Conservation (phyloP, 2,888 invertebrate genomes). For the Cheilosia pagana region DNA sequence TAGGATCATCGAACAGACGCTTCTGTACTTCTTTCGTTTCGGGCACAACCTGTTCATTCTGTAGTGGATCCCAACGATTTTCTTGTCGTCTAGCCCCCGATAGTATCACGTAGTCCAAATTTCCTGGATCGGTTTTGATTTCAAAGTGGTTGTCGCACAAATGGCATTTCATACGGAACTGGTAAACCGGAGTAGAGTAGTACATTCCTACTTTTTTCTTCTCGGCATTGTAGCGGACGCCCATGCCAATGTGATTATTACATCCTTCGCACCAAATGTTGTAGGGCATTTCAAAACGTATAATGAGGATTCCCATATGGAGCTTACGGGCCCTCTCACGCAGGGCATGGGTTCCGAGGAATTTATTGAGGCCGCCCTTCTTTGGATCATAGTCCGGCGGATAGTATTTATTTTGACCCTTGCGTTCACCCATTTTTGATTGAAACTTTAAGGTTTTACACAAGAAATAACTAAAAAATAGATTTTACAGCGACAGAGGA, state of each 20-base stretch:
- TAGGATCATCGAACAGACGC: conserved; percentile 96
- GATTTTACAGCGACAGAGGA: neutral
- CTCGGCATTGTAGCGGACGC: conserved; percentile 98
- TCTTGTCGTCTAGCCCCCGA: conserved; percentile 98
- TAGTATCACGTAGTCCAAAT: conserved; percentile 97
- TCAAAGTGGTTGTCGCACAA: conserved; percentile 97
- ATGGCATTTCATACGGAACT: conserved; percentile 99
- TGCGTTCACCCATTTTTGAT: conserved; percentile 96
- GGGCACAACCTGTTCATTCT: conserved; percentile 96
- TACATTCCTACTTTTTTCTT: conserved; percentile 98
- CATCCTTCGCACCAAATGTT: conserved; percentile 99
- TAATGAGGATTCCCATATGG: conserved; percentile 92
- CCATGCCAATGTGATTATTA: conserved; percentile 99
- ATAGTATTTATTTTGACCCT: conserved; percentile 98
- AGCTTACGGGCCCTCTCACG: conserved; percentile 98
- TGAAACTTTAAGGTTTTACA: neutral
- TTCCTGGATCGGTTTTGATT: conserved; percentile 99
- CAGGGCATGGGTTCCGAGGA: conserved; percentile 96
- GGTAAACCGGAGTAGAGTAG: conserved; percentile 98
- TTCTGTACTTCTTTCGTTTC: conserved; percentile 96
- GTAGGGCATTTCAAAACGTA: conserved; percentile 99
- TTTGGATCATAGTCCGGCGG: conserved; percentile 99
- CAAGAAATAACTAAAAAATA: neutral
- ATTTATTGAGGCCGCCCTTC: conserved; percentile 97
- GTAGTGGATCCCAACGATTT: conserved; percentile 98